Percentiles rank a stretch among this genome's conserved stretches.
Evolutionary conservation across 2,113 vertebrate genomes (phyloP).

Genomic region (Pycnonotus jocosus): DNA sequence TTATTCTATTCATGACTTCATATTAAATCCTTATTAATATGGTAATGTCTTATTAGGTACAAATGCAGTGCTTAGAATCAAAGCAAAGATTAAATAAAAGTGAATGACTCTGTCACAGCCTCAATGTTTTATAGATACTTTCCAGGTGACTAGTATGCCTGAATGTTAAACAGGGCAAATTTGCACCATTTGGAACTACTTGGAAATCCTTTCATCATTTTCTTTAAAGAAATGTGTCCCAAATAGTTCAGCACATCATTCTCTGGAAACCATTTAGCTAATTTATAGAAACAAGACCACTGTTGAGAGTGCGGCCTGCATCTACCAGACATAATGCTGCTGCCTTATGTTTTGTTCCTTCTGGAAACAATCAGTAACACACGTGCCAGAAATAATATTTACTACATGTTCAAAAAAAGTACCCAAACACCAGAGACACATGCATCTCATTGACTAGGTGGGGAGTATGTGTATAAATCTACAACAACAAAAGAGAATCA

Average conservation of each 20-base stretch:
- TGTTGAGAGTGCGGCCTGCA: slow-evolving; percentile 33
- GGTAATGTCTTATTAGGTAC: not conserved
- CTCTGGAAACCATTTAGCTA: slow-evolving; percentile 66
- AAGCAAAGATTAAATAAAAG: slow-evolving; percentile 19
- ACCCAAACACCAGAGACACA: slow-evolving; percentile 20
- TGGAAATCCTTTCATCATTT: slow-evolving; percentile 61
- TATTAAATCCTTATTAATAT: not conserved
- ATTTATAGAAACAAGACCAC: slow-evolving; percentile 61
- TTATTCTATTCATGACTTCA: not conserved
- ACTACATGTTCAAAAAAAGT: slow-evolving; percentile 30
- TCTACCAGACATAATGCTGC: slow-evolving; percentile 34
- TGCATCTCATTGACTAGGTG: slow-evolving; percentile 5
- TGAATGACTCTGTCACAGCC: not conserved
- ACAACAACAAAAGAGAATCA: not conserved
- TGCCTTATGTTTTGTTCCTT: slow-evolving; percentile 49
- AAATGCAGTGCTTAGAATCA: not conserved
- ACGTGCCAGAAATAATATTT: slow-evolving; percentile 53
- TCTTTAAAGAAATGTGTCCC: slow-evolving; percentile 37
- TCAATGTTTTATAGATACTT: slow-evolving; percentile 20
- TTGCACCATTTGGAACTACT: slow-evolving; percentile 63
- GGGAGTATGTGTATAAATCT: not conserved
- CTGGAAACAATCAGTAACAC: slow-evolving; percentile 68
- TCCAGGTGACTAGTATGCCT: slow-evolving; percentile 47
- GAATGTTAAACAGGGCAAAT: slow-evolving; percentile 28
- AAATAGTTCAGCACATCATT: slow-evolving; percentile 46